These are phyloP conservation scores for Nannoperca australis DNA, from an alignment of 2,797 vertebrate genomes.

Conservation along the genomic window DNA sequence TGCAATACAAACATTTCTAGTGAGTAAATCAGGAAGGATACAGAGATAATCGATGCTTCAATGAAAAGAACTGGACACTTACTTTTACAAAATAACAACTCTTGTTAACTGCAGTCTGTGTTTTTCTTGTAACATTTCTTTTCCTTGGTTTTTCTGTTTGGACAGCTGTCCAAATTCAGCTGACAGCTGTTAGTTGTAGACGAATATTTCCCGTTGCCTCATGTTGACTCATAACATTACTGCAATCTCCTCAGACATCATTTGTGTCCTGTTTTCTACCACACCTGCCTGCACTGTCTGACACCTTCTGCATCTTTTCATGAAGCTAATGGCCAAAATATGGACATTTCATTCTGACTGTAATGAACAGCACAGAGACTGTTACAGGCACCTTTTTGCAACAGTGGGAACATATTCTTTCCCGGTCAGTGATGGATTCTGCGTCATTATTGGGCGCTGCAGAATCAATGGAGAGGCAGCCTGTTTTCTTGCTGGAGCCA, in stretches of 20 bases:
- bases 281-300: conserved; percentile 23
- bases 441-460: conserved; percentile 62
- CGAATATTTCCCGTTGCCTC: conserved; percentile 26
- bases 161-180: conserved; percentile 39
- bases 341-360: conserved; percentile 47
- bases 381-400: conserved; percentile 55
- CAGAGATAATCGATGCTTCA: neutral
- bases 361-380: conserved; percentile 54
- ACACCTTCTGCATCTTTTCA: conserved; percentile 42
- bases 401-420: conserved; percentile 49
- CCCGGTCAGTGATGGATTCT: conserved; percentile 74
- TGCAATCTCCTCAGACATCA: conserved; percentile 37
- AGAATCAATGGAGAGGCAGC: conserved; percentile 72
- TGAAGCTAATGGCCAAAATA: conserved; percentile 62
- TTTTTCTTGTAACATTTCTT: neutral
- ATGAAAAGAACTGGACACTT: neutral
- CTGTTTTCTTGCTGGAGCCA: conserved; percentile 58
- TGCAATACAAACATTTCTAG: neutral
- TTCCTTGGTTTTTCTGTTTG: conserved; percentile 9
- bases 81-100: conserved; percentile 7
- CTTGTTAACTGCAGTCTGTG: neutral
- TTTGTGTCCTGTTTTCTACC: conserved; percentile 41
- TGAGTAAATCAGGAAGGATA: neutral
- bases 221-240: conserved; percentile 17
- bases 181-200: conserved; percentile 38